Percentiles rank a stretch among this genome's conserved stretches.
These are phyloP conservation scores for Nannoperca obscura DNA, from an alignment of 2,797 vertebrate genomes.

Conservation along the genomic window DNA sequence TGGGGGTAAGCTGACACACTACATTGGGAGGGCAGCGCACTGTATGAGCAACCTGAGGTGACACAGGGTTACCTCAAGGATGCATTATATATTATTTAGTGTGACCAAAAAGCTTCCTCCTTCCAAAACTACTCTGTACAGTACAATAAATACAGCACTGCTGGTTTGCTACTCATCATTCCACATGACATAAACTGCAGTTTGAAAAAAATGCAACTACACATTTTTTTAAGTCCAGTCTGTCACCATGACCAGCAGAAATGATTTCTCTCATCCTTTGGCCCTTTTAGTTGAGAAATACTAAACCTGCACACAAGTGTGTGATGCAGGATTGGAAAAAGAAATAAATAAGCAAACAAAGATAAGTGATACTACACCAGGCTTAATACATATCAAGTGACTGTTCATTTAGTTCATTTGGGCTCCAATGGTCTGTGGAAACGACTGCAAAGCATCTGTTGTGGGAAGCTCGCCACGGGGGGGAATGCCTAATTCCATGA, in stretches of 20 bases:
- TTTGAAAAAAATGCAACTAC: slow-evolving; percentile 28
- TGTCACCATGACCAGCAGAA: slow-evolving; percentile 16
- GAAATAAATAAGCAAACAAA: slow-evolving; percentile 66
- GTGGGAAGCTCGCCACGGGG: slow-evolving; percentile 74
- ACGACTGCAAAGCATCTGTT: slow-evolving; percentile 77
- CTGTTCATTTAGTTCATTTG: slow-evolving; percentile 80
- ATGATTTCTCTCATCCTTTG: slow-evolving; percentile 9
- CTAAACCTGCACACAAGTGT: slow-evolving; percentile 4
- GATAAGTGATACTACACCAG: slow-evolving; percentile 57
- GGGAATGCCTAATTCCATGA: slow-evolving; percentile 77
- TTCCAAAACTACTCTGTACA: slow-evolving; percentile 43
- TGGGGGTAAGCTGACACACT: slow-evolving; percentile 17
- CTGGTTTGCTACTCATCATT: slow-evolving; percentile 42
- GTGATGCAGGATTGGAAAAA: slow-evolving; percentile 31
- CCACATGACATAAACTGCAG: slow-evolving; percentile 30
- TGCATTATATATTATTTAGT: slow-evolving; percentile 62
- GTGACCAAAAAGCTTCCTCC: slow-evolving; percentile 41
- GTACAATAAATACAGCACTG: slow-evolving; percentile 35
- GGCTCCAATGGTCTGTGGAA: slow-evolving; percentile 78
- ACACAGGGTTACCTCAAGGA: slow-evolving; percentile 39
- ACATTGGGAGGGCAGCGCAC: slow-evolving; percentile 17
- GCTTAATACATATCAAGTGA: slow-evolving; percentile 77
- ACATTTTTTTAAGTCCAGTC: background rate
- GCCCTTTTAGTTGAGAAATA: slow-evolving; percentile 30
- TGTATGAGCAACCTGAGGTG: slow-evolving; percentile 17